These are phyloP conservation scores for Noctua pronuba DNA, from an alignment of 2,888 invertebrate genomes.

Conservation along the genomic window DNA sequence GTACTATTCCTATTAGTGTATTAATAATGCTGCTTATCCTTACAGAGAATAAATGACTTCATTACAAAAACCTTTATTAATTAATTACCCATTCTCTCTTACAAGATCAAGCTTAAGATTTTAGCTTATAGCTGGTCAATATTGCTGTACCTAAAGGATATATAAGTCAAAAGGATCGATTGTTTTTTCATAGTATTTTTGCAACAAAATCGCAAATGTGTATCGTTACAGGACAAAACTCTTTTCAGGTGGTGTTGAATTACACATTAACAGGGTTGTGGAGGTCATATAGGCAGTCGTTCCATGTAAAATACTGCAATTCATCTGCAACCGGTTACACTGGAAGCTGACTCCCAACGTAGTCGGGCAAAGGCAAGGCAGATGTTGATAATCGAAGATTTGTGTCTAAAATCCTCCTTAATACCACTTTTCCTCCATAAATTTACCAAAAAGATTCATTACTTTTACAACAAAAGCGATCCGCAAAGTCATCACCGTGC, in stretches of 20 bases:
- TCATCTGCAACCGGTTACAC: too few relatives aligned
- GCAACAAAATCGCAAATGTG: too few relatives aligned
- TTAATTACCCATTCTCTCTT: not conserved
- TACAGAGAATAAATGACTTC: conserved; percentile 24
- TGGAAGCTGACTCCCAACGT: too few relatives aligned
- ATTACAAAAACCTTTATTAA: conserved; percentile 15
- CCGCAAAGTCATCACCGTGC: conserved; percentile 48
- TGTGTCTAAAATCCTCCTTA: not conserved
- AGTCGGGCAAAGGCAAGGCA: not conserved
- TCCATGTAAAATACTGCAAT: too few relatives aligned
- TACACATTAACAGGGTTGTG: not conserved
- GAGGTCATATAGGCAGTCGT: too few relatives aligned
- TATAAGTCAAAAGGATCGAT: not conserved
- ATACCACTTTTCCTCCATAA: not conserved
- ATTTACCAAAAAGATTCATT: conserved; percentile 21
- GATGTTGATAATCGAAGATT: not conserved
- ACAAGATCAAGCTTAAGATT: not conserved
- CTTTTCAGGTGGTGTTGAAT: not conserved
- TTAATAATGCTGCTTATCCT: conserved; percentile 37
- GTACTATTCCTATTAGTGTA: conserved; percentile 27
- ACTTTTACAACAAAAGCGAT: conserved; percentile 30
- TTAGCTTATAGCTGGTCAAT: not conserved
- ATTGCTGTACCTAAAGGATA: not conserved
- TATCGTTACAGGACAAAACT: not conserved
- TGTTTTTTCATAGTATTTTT: not conserved